Conservation (phyloP, 2,797 vertebrate genomes). For the Aphelocoma californica region DNA sequence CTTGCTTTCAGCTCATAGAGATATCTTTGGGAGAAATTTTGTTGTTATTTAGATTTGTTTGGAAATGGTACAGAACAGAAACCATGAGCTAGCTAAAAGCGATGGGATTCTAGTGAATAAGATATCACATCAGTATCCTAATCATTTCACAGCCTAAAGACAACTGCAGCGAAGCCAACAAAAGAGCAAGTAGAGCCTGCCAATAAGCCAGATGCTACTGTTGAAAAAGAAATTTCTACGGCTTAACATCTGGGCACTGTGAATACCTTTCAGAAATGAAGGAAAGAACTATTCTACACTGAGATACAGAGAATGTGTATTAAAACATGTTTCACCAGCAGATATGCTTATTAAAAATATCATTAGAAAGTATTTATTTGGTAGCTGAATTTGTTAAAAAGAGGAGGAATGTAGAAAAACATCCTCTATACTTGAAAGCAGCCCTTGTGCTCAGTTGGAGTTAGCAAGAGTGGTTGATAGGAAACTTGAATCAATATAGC, state of each 20-base stretch:
- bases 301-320: neutral
- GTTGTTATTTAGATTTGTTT: conserved; percentile 15
- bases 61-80: neutral
- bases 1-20: neutral
- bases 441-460: neutral
- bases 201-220: conserved; percentile 73
- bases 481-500: neutral
- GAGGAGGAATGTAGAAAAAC: neutral
- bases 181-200: conserved; percentile 52
- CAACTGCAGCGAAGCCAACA: conserved; percentile 56
- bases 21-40: neutral
- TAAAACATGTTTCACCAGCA: neutral
- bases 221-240: conserved; percentile 60
- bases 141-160: conserved; percentile 72
- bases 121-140: conserved; percentile 68
- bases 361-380: neutral
- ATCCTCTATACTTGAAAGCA: neutral
- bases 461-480: neutral
- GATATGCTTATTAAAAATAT: neutral
- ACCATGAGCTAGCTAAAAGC: conserved; percentile 47
- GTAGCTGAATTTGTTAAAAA: neutral
- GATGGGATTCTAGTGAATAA: conserved; percentile 60
- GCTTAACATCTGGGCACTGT: conserved; percentile 67
- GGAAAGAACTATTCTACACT: neutral
- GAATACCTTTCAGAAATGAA: conserved; percentile 54